Conservation (phyloP, 2,113 vertebrate species). For the Crotalus viridis region DNA sequence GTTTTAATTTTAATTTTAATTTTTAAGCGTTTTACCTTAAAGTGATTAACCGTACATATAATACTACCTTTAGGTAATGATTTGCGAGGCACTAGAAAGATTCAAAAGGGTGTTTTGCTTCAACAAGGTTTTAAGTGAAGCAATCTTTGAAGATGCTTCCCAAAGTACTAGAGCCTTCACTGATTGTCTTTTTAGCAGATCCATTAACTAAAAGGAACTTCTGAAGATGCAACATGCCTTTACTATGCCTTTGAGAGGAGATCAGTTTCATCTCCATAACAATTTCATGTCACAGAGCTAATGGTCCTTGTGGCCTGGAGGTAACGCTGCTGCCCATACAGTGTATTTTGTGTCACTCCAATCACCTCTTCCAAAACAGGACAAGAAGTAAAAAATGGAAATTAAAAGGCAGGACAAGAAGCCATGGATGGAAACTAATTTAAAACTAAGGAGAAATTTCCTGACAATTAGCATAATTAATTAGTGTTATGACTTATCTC, state of each 20-base stretch:
- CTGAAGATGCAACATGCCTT: background rate
- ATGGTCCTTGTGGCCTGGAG: background rate
- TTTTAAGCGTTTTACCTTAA: conserved; percentile 11
- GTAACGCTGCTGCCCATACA: background rate
- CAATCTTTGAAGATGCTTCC: background rate
- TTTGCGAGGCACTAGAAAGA: background rate
- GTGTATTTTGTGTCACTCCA: background rate
- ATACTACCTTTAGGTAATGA: conserved; percentile 9
- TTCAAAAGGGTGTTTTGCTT: background rate
- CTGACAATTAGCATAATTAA: too few relatives aligned
- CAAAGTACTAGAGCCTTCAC: background rate
- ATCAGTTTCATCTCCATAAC: background rate
- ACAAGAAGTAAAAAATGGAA: background rate
- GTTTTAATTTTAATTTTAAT: conserved; percentile 2
- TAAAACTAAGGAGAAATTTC: too few relatives aligned
- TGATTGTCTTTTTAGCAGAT: background rate
- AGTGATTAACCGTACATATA: background rate
- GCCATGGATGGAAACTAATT: background rate
- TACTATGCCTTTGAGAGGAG: background rate
- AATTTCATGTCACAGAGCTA: background rate
- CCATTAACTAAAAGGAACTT: background rate
- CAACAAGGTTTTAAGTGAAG: background rate
- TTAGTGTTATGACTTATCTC: too few relatives aligned
- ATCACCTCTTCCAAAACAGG: background rate
- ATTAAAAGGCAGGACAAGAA: background rate